Evolutionary conservation across 2,888 invertebrate genomes (phyloP), one percentile per base, ranked within the genome.

Genomic region (Horisme vitalbata): DNA sequence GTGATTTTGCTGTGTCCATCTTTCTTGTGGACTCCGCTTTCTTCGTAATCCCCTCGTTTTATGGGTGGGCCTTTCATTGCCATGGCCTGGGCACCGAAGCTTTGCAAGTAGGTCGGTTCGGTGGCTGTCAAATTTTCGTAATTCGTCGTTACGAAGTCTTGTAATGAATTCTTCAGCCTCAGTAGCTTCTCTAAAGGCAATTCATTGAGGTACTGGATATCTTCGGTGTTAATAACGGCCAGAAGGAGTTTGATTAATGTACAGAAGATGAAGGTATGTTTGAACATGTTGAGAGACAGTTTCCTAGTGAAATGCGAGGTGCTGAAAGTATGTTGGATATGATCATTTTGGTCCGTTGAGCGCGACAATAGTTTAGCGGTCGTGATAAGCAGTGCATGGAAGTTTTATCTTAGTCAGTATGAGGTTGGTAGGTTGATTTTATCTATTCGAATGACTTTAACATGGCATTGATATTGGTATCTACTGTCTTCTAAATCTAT

Each of bases 101-200:
- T 71, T 53, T 80, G 72, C 28, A 74, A 54, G 50, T 73, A 73
- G 1, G 69, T 56, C 1, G 80, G 73, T 9, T 74, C 65, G 1
- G 69, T 59, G 0, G 57, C 54, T 4, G 80, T 81, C 0, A 65
- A 55, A 52, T 87, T 87, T 2, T 70, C 65, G 31, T 75, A 79
- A 21, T 67, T 70, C 2, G 65, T 41, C 1, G 71, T 66, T 0
- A 71, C 71, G 0, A 84, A 55, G 1, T 82, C 80, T 62, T 80
- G 77, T 1, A 90, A 56, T 53, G 70, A 91, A 65, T 61, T 85
- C 78, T 83, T 92, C 1, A 96, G 81, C 47, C 91, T 83, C n/a
- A 96, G 77, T 14, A 96, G 80, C 60, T 93, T 93, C 2, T 93
- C 91, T 48, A 96, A 63, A 2, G 94, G 93, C 36, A 96, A 71